Conservation (phyloP, 2,888 invertebrate species). For the Xylota segnis region DNA sequence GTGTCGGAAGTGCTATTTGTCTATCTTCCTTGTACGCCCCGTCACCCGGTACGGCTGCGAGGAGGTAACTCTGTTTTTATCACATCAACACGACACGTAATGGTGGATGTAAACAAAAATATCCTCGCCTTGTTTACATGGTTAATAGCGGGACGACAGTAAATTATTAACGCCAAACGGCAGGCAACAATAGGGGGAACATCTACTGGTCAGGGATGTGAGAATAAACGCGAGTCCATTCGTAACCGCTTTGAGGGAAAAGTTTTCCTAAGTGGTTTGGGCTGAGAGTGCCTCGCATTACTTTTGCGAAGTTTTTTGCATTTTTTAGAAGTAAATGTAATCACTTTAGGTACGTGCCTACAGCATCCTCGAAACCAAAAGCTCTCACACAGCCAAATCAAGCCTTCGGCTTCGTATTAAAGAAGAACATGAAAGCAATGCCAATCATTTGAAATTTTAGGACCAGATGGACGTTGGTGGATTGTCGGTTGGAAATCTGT, state of each 20-base stretch:
- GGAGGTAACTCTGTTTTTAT: background rate
- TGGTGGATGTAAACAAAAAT: conserved; percentile 39
- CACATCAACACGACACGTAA: conserved; percentile 35
- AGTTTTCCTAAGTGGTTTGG: conserved; percentile 49
- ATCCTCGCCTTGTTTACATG: conserved; percentile 35
- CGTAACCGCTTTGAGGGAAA: conserved; percentile 28
- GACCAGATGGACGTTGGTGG: conserved; percentile 15
- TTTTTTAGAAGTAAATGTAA: conserved; percentile 5
- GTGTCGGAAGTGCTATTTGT: conserved; percentile 19
- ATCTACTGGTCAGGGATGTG: conserved; percentile 9
- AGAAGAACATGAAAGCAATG: background rate
- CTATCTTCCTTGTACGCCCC: background rate
- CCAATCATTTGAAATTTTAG: conserved; percentile 3
- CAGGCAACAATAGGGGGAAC: conserved; percentile 39
- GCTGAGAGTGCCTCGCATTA: conserved; percentile 5
- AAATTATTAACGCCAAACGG: conserved; percentile 60
- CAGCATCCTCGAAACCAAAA: too few relatives aligned
- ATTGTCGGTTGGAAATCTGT: conserved; percentile 16
- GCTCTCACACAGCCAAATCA: background rate
- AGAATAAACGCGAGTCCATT: conserved; percentile 48
- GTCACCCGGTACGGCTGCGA: background rate
- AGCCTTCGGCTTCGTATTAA: background rate
- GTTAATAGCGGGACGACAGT: conserved; percentile 24
- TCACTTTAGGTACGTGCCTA: background rate
- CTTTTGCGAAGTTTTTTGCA: conserved; percentile 27